These are phyloP conservation scores for Carpatolechia fugitivella DNA, from an alignment of 2,888 invertebrate genomes.

Conservation along the genomic window DNA sequence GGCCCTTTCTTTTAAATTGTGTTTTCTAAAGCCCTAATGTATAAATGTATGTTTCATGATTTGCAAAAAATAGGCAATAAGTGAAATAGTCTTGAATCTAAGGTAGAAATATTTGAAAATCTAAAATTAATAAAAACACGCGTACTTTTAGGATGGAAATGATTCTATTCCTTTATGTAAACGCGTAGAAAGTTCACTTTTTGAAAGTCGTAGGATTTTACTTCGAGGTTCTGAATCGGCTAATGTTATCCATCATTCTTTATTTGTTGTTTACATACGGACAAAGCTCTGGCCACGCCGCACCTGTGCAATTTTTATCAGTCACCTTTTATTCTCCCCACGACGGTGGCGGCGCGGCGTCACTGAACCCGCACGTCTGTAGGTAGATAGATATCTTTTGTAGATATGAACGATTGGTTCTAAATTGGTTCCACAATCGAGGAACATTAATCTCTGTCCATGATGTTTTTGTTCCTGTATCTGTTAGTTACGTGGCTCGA, in stretches of 20 bases:
- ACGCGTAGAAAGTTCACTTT: too few relatives aligned
- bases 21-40: too few relatives aligned
- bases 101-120: too few relatives aligned
- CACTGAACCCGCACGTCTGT: neutral
- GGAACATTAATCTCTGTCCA: conserved; percentile 3
- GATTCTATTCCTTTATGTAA: too few relatives aligned
- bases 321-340: neutral
- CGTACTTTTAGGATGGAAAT: too few relatives aligned
- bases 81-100: too few relatives aligned
- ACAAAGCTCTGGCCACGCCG: neutral
- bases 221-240: neutral
- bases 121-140: too few relatives aligned
- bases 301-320: neutral
- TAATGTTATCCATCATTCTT: neutral
- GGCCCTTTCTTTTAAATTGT: too few relatives aligned
- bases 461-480: neutral
- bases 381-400: neutral
- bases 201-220: too few relatives aligned
- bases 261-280: neutral
- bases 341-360: neutral
- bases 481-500: neutral
- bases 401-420: neutral
- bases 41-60: too few relatives aligned
- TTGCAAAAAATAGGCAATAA: too few relatives aligned
- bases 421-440: neutral